Evolutionary conservation across 92 coral and sea anemone species (phyloP), one percentile per base, ranked within the genome.

Genomic region (Heliopora coerulea): DNA sequence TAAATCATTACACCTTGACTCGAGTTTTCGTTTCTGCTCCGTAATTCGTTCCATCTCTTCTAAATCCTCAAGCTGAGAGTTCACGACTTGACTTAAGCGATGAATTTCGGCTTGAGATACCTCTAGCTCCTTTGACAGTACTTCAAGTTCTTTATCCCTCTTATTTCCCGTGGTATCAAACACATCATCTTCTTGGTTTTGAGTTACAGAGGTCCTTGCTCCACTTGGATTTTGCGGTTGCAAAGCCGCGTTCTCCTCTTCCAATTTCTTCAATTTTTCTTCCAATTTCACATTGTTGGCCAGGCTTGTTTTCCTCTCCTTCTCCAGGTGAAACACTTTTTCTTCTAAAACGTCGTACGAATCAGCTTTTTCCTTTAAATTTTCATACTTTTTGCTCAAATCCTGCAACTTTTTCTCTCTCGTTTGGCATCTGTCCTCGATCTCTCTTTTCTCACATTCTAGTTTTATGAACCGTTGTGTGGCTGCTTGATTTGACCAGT

Each of bases 291-390:
- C 64, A 3, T 79, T 85, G 18, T 62, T 59, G 9, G 63, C 69
- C 19, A 68, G 56, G 17, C 69, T 44, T 8, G 80, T 89, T 59
- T 86, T 90, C 75, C 87, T 86, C 63, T 95, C 99, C 57, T 92
- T 75, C 69, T 90, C 96, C 48, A 86, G 81, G 9, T 76, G 82
- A 65, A 83, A 86, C 56, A 90, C 82, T 52, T 90, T 95, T 46
- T 95, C 96, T 54, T 95, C 99, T 3, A 95, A 79, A 1, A 79
- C 74, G 48, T 95, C 96, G 60, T 85, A 90, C 33, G 85, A 82
- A 1, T 84, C 96, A 50, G 91, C 65, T 75, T 74, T 95, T 23
- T 74, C 87, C 37, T 81, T 82, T 15, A 90, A 41, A 24, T 82
- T 79, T 26, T 70, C 70, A 66, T 83, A 95, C 49, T 78, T 83